Evolutionary conservation across 1,140 invertebrate genomes (phyloP).

Genomic region (Ectropis grisescens): DNA sequence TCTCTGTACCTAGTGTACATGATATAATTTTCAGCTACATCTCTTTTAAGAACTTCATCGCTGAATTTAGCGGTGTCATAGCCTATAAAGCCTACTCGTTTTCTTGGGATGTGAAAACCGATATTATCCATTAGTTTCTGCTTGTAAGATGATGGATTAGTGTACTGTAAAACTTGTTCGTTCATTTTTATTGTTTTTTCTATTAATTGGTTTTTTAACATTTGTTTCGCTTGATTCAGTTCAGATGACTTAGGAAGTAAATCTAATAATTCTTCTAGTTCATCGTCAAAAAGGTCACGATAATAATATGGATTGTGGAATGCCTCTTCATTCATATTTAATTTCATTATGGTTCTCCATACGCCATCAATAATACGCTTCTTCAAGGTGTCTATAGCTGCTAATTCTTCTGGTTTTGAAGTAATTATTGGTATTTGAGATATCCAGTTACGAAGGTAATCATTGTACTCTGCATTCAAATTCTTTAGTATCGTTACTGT

Average conservation of each 20-base stretch:
- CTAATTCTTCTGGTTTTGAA: conserved; percentile 14
- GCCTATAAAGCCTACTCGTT: not conserved
- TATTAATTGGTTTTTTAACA: conserved; percentile 32
- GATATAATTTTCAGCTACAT: conserved; percentile 33
- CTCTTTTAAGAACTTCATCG: conserved; percentile 31
- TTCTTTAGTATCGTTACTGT: no score
- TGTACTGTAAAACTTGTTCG: conserved; percentile 14
- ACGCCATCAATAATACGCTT: conserved; percentile 29
- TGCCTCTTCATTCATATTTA: conserved; percentile 27
- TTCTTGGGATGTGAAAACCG: conserved; percentile 13
- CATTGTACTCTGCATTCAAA: conserved; percentile 27
- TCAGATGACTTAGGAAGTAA: conserved; percentile 27
- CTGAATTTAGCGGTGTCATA: conserved; percentile 14
- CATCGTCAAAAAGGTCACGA: conserved; percentile 38
- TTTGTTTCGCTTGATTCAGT: conserved; percentile 19
- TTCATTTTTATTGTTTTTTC: conserved; percentile 25
- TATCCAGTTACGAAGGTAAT: conserved; percentile 36
- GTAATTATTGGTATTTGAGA: conserved; percentile 27
- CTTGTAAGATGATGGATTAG: conserved; percentile 18
- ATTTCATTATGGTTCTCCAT: conserved; percentile 29
- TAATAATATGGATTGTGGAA: conserved; percentile 29
- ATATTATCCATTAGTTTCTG: conserved; percentile 26
- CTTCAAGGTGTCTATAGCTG: conserved; percentile 20
- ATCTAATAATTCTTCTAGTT: conserved; percentile 30
- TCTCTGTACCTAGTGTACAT: conserved; percentile 23